Base-by-base conservation (phyloP, 2,888 invertebrate genomes). In the Metellina segmentata region DNA sequence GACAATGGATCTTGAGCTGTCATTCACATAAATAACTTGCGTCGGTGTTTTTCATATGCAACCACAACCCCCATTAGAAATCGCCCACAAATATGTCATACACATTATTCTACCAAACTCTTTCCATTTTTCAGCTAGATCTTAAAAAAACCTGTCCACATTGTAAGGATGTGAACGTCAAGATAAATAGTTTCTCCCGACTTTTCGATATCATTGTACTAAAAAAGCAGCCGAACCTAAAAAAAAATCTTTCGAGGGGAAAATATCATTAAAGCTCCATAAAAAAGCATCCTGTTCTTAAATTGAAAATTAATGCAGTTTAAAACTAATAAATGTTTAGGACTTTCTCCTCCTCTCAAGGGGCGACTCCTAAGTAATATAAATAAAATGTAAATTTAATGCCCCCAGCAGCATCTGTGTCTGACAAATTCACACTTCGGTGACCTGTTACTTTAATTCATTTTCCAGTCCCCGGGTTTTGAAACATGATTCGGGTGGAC, bases 401-500 rank as follows among this genome's bases (percentile, higher is more conserved):
- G 72, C 51, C 48, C 49, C 11, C 7, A 78, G 77, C 74, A 52
- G 52, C 89, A 75, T 70, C 81, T 89, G 89, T 13, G 74, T 20
- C 53, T 82, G 89, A 89, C 89, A 75, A 89, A 89, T 77, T 81
- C 81, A 61, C 82, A 88, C 74, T 88, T 74, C 48, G 81, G 53
- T 81, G 75, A 89, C 82, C 82, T 53, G 61, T 75, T 74, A 82
- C 75, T 77, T 81, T 74, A 89, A 70, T 75, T 89, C 69, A 51
- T 69, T 69, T 82, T 75, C n/a, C 34, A 16, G 19, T 52, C 71
- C 20, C n/a, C 19, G n/a, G 49, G 61, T 77, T 89, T 82, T 81
- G 81, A 82, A 89, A 89, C 89, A 89, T 70, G 81, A 75, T 75
- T 82, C 49, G 89, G 89, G 89, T 51, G 89, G 89, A 89, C 81